Evolutionary conservation across 2,113 vertebrate species (phyloP).

Genomic region (Thalassoma bifasciatum): DNA sequence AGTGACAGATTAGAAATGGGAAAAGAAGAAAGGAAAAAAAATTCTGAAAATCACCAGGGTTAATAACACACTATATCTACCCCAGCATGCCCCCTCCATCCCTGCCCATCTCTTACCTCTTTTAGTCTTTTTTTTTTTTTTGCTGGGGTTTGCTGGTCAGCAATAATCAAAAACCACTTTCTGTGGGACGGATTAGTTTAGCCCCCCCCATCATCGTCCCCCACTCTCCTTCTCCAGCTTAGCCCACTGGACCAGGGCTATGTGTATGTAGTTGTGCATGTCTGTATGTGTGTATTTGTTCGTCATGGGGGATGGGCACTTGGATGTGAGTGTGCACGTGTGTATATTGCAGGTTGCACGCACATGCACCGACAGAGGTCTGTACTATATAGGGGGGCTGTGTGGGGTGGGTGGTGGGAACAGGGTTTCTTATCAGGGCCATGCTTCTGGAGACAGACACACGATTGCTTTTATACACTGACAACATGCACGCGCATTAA

Average conservation of each 20-base stretch:
- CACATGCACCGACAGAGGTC: conserved; percentile 82
- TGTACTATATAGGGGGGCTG: conserved; percentile 40
- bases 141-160: conserved; percentile 99
- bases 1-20: conserved; percentile 75
- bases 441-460: conserved; percentile 97
- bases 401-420: conserved; percentile 16
- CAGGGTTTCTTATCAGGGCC: conserved; percentile 96
- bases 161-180: conserved; percentile 99
- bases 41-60: conserved; percentile 67
- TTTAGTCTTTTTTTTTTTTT: conserved; percentile 69
- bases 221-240: conserved; percentile 90
- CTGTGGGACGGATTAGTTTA: conserved; percentile 95
- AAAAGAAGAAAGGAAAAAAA: conserved; percentile 40
- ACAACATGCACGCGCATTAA: conserved; percentile 19
- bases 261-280: conserved; percentile 48
- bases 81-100: conserved; percentile 6
- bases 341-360: conserved; percentile 74
- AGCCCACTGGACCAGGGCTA: conserved; percentile 97
- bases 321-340: conserved; percentile 85
- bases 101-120: conserved; percentile 67
- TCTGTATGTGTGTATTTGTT: conserved; percentile 45
- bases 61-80: conserved; percentile 73
- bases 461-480: conserved; percentile 93
- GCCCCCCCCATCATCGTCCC: conserved; percentile 56
- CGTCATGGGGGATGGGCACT: conserved; percentile 58